A percentile compares a stretch with the other conserved stretches of the same genome.
Conservation (phyloP, 2,113 vertebrate species). For the Amblyornis subalaris region DNA sequence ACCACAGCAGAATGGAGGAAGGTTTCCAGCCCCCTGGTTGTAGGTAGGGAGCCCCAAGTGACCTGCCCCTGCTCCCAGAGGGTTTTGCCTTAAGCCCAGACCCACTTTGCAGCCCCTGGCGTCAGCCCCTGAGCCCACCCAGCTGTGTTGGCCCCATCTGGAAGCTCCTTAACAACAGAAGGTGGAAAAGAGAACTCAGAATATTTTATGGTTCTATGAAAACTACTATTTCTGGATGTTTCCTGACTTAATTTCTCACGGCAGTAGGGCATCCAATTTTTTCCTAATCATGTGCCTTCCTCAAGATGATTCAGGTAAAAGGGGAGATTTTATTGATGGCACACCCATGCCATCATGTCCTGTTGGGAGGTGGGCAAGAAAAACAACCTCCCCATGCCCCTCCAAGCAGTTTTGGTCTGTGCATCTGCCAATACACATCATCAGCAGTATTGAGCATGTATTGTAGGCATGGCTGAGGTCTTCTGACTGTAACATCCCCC, state of each 20-base stretch:
- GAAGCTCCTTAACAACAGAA: neutral
- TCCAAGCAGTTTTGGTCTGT: neutral
- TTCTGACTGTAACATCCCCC: neutral
- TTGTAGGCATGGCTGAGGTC: neutral
- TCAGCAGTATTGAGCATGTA: rapidly evolving
- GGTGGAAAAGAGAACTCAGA: neutral
- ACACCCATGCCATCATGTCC: rapidly evolving
- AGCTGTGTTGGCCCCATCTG: neutral
- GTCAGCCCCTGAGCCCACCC: rapidly evolving
- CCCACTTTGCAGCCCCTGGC: neutral
- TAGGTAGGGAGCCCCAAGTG: neutral
- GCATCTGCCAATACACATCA: neutral
- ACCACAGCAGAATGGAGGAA: rapidly evolving
- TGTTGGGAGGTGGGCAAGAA: neutral
- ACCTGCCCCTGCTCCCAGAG: rapidly evolving
- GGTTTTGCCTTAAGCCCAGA: neutral
- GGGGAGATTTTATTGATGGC: neutral
- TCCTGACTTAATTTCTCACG: neutral
- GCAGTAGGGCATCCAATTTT: neutral
- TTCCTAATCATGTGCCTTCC: neutral
- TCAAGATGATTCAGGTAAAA: neutral
- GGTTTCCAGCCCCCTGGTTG: neutral
- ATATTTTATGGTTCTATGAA: neutral
- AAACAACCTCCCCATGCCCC: neutral
- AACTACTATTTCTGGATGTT: neutral